Evolutionary conservation across 2,888 invertebrate genomes (phyloP).

Genomic region (Agriotes lineatus): DNA sequence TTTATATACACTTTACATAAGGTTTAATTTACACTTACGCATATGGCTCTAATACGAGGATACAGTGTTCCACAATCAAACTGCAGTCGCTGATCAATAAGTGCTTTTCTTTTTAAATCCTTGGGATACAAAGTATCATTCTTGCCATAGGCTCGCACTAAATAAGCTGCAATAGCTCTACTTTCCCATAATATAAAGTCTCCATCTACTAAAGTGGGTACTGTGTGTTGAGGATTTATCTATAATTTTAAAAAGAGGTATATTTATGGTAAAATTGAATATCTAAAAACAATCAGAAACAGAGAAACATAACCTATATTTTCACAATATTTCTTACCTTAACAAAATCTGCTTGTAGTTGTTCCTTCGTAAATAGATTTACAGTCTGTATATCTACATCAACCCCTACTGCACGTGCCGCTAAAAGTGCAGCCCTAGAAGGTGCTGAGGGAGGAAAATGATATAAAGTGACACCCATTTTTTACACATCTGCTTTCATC

Average conservation of each 20-base stretch:
- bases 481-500: not conserved
- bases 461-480: constrained; percentile 69
- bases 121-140: constrained; percentile 73
- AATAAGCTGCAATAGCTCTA: constrained; percentile 74
- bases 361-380: constrained; percentile 72
- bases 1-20: too few relatives aligned
- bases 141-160: constrained; percentile 73
- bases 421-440: constrained; percentile 72
- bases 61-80: constrained; percentile 75
- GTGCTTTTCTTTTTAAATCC: constrained; percentile 69
- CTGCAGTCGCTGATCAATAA: constrained; percentile 73
- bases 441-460: constrained; percentile 74
- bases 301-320: constrained; percentile 19
- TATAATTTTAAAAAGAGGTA: constrained; percentile 57
- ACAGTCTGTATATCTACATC: constrained; percentile 69
- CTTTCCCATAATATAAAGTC: constrained; percentile 78
- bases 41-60: constrained; percentile 73
- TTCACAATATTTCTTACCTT: constrained; percentile 55
- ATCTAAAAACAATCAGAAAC: not conserved
- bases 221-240: constrained; percentile 76
- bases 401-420: constrained; percentile 71
- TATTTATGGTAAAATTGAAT: too few relatives aligned
- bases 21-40: constrained; percentile 65
- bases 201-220: constrained; percentile 77
- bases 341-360: constrained; percentile 69